These are phyloP conservation scores for Pedicia rivosa DNA, from an alignment of 2,888 invertebrate genomes.

Conservation along the genomic window DNA sequence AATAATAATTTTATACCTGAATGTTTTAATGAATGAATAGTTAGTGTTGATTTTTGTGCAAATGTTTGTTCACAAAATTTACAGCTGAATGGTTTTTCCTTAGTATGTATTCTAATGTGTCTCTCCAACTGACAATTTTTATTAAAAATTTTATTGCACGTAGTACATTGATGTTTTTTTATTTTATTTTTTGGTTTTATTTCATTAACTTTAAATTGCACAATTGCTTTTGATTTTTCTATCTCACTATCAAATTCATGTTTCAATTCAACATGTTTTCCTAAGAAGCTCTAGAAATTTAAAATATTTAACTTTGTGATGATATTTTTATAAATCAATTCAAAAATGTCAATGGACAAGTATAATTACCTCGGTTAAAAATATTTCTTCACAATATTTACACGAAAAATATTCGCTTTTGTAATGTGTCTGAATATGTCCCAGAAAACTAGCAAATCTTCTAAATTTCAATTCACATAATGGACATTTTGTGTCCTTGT, in stretches of 20 bases:
- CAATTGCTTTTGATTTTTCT: too few species aligned
- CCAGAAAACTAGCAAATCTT: background rate
- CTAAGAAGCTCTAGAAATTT: too few species aligned
- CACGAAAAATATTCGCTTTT: slow-evolving; percentile 3
- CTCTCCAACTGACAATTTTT: slow-evolving; percentile 11
- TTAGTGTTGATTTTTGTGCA: background rate
- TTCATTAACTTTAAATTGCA: too few species aligned
- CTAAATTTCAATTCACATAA: background rate
- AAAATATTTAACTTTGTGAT: too few species aligned
- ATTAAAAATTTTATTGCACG: slow-evolving; percentile 1
- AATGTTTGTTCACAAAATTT: background rate
- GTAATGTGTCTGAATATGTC: background rate
- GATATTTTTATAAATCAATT: too few species aligned
- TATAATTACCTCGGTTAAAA: background rate
- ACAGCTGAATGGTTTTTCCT: slow-evolving; percentile 15
- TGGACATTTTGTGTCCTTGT: background rate
- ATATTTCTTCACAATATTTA: slow-evolving; percentile 2
- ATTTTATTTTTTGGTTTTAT: too few species aligned
- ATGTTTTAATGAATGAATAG: background rate
- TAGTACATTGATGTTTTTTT: too few species aligned
- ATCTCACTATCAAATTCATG: too few species aligned
- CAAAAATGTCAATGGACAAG: too few species aligned
- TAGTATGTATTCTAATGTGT: slow-evolving; percentile 15
- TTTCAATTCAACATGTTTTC: too few species aligned
- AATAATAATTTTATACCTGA: too few species aligned